These are phyloP conservation scores for Sebastes ruberrimus DNA, from an alignment of 2,797 vertebrate species.

Conservation along the genomic window DNA sequence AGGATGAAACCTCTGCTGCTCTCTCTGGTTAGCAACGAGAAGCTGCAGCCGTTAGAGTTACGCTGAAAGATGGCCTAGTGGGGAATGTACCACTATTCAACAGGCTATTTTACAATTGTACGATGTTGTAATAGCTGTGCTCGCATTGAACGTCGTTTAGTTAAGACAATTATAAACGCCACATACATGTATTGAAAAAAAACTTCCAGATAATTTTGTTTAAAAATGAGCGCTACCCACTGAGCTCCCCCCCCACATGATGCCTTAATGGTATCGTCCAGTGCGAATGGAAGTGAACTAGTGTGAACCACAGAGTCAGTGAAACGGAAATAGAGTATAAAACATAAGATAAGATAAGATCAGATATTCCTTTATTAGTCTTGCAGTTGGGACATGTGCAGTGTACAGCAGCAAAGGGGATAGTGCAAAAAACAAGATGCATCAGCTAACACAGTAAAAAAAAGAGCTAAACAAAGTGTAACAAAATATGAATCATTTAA, in stretches of 20 bases:
- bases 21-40: conserved; percentile 52
- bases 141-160: rapidly evolving
- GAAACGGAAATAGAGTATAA: too few species aligned
- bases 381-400: rapidly evolving
- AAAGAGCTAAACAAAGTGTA: too few species aligned
- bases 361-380: too few species aligned
- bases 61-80: conserved; percentile 51
- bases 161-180: rapidly evolving
- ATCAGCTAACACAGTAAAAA: too few species aligned
- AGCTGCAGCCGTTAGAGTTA: conserved; percentile 45
- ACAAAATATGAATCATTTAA: too few species aligned
- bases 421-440: too few species aligned
- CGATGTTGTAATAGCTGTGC: rapidly evolving
- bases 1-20: conserved; percentile 59
- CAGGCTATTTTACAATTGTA: too few species aligned
- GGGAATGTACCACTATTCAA: conserved; percentile 64
- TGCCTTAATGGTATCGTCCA: conserved; percentile 47
- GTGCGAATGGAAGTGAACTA: background rate
- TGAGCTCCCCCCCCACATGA: background rate
- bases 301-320: background rate
- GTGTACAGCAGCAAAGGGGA: too few species aligned
- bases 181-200: rapidly evolving
- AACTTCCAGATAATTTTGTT: background rate
- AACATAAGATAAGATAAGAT: too few species aligned
- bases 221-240: background rate